These are phyloP conservation scores for Notothenia rossii DNA, from an alignment of 2,113 vertebrate species.

Conservation along the genomic window DNA sequence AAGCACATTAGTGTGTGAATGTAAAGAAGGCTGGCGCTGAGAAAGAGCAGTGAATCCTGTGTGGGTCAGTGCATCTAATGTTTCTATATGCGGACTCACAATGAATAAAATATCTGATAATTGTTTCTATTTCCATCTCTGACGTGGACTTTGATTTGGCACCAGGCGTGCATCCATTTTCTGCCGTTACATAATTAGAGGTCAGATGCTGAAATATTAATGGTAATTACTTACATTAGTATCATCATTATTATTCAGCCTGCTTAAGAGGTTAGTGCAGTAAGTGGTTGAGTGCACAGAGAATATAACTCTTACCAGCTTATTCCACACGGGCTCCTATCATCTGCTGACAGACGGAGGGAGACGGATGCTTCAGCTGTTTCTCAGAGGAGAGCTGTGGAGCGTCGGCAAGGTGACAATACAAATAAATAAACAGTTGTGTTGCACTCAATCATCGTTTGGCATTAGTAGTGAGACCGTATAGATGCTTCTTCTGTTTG, in stretches of 20 bases:
- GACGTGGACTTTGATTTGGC: constrained; percentile 38
- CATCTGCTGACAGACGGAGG: constrained; percentile 11
- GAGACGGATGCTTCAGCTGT: constrained; percentile 25
- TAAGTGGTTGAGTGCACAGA: constrained; percentile 59
- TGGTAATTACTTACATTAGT: constrained; percentile 73
- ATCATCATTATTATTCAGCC: constrained; percentile 68
- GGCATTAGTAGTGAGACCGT: neutral
- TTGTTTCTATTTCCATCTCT: constrained; percentile 44
- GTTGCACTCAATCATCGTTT: neutral
- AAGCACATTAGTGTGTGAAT: constrained; percentile 41
- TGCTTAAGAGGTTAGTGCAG: constrained; percentile 55
- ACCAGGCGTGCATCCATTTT: constrained; percentile 37
- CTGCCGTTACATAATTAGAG: constrained; percentile 42
- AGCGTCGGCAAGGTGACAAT: neutral
- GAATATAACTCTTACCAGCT: constrained; percentile 38
- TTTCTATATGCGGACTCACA: constrained; percentile 34
- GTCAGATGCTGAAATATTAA: constrained; percentile 67
- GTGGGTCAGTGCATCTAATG: constrained; percentile 43
- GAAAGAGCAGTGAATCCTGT: constrained; percentile 45
- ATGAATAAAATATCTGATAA: constrained; percentile 57
- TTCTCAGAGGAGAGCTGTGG: neutral
- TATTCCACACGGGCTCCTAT: constrained; percentile 14
- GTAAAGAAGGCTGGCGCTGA: constrained; percentile 24
- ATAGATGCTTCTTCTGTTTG: neutral
- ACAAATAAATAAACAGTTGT: neutral